Conservation (phyloP, 2,113 vertebrate genomes). For the Tragulus kanchil region DNA sequence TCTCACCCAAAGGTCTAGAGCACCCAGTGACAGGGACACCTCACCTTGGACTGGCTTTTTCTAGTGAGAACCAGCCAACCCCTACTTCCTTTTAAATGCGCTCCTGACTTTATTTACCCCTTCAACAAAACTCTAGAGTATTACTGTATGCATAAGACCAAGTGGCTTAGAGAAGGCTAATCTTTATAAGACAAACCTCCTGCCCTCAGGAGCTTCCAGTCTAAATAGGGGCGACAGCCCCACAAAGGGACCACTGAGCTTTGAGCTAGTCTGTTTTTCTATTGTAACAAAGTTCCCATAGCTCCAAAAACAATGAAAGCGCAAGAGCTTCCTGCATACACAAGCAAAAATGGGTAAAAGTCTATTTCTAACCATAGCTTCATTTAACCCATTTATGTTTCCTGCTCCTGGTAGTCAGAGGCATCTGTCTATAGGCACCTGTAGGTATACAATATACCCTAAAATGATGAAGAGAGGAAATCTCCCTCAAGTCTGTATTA, state of each 20-base stretch:
- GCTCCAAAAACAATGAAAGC: too few species aligned
- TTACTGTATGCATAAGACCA: background rate
- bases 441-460: accelerated
- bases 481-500: too few species aligned
- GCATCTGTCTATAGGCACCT: too few species aligned
- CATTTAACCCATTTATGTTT: background rate
- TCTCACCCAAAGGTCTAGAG: background rate
- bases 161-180: background rate
- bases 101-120: background rate
- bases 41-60: too few species aligned
- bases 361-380: background rate
- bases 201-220: background rate
- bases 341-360: background rate
- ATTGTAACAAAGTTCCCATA: too few species aligned
- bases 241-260: background rate
- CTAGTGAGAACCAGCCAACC: background rate
- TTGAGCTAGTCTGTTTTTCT: too few species aligned
- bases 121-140: background rate
- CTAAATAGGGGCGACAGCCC: background rate
- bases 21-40: background rate
- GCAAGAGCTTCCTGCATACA: background rate
- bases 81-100: background rate
- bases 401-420: accelerated
- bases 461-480: background rate
- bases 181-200: background rate